Base-by-base conservation (phyloP, 2,888 invertebrate species). In the Trilocha varians region DNA sequence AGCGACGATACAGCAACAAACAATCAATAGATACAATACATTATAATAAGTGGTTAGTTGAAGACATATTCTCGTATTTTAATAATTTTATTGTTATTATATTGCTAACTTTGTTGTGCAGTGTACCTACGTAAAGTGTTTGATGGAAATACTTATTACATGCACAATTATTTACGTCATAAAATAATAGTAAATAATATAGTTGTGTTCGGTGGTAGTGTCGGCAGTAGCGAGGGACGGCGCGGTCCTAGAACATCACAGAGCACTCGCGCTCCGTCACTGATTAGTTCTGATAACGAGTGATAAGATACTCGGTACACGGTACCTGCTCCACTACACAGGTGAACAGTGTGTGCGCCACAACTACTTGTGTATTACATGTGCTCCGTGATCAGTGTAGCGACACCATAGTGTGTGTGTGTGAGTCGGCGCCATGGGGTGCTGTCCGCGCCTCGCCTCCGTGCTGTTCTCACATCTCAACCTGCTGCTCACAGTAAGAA, bases 401-500 rank as follows among this genome's bases (percentile, higher is more conserved):
- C 11, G n/a, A n/a, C n/a, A n/a, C n/a, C n/a, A n/a, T n/a, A n/a
- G n/a, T n/a, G n/a, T n/a, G n/a, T n/a, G n/a, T n/a, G n/a, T n/a
- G n/a, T n/a, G n/a, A n/a, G n/a, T 34, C 11, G 40, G 15, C 11
- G 45, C 17, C 36, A 59, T 57, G 64, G 47, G 53, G 51, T 45
- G 62, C 37, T 47, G 62, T 47, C 45, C 43, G 52, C 61, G 68
- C 48, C 52, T 47, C 36, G 62, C 62, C 53, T 55, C 59, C n/a
- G 53, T 62, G 39, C 55, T 71, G 46, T 61, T 82, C 47, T 51
- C 69, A 46, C 79, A 82, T 52, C 56, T 72, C 53, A 76, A 66
- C 52, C 49, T 82, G 44, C 45, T 78, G 49, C 68, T 82, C 15
- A 68, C 68, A 59, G 82, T 82, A 47, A 67, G 69, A 55, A 17